Conservation (phyloP, 2,113 vertebrate genomes). For the Pongo abelii region DNA sequence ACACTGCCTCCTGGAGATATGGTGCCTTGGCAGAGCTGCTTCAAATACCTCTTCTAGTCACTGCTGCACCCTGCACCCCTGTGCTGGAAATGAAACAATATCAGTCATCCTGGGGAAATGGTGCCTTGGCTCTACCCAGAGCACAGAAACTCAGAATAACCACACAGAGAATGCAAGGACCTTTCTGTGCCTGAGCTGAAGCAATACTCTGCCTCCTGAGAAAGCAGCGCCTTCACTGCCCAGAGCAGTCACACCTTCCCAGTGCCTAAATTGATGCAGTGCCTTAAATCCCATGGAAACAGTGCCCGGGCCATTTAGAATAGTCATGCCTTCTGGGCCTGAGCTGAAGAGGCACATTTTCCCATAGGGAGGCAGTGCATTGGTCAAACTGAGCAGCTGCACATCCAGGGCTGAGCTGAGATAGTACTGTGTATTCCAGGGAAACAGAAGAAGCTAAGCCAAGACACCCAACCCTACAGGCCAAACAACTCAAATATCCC, state of each 20-base stretch:
- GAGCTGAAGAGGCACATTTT: not conserved
- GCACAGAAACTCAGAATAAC: not conserved
- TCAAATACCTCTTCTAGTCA: not conserved
- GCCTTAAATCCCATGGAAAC: not conserved
- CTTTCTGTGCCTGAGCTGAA: not conserved
- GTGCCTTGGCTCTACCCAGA: not conserved
- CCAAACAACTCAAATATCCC: not conserved
- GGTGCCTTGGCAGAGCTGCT: not conserved
- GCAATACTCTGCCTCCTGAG: not conserved
- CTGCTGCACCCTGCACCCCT: not conserved
- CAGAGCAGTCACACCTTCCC: not conserved
- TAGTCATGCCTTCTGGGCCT: not conserved
- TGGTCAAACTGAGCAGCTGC: not conserved
- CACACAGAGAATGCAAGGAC: too few species aligned
- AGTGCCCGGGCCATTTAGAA: not conserved
- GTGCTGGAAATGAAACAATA: not conserved
- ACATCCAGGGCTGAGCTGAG: not conserved
- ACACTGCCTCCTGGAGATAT: not conserved
- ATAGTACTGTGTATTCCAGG: not conserved
- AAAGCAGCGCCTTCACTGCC: not conserved
- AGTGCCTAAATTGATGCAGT: not conserved
- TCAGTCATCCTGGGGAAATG: not conserved
- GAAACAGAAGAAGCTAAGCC: not conserved
- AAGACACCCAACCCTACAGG: not conserved
- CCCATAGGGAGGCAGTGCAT: not conserved